A percentile compares a stretch with the other conserved stretches of the same genome.
These are phyloP conservation scores for Heliconius sara DNA, from an alignment of 2,888 invertebrate genomes.

Conservation along the genomic window DNA sequence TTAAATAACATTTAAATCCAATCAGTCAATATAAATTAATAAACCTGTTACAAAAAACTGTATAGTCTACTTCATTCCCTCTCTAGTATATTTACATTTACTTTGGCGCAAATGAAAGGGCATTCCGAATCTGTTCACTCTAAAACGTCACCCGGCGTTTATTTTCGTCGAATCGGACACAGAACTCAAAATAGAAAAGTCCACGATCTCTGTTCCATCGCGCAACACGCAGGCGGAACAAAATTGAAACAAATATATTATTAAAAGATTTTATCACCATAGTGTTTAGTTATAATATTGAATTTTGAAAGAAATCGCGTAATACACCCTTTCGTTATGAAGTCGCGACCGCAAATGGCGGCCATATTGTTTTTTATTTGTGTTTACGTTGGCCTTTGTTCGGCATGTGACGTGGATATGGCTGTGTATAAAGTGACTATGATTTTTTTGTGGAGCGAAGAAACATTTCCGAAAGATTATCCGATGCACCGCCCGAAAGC, in stretches of 20 bases:
- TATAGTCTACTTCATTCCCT: neutral
- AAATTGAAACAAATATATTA: constrained; percentile 51
- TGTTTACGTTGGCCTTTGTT: constrained; percentile 33
- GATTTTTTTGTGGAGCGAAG: constrained; percentile 94
- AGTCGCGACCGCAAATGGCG: constrained; percentile 59
- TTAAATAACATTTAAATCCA: neutral
- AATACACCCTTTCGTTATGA: constrained; percentile 62
- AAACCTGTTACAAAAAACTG: neutral
- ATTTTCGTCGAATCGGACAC: constrained; percentile 74
- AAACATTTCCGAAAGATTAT: constrained; percentile 95
- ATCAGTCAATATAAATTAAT: constrained; percentile 8
- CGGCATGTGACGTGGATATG: constrained; percentile 88
- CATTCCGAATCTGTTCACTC: constrained; percentile 56
- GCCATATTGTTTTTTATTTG: constrained; percentile 67
- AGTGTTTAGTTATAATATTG: constrained; percentile 43
- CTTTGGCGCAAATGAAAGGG: constrained; percentile 35
- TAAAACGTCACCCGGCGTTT: constrained; percentile 70
- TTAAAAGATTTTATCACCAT: constrained; percentile 46
- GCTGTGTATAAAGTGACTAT: constrained; percentile 94
- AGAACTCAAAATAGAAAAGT: constrained; percentile 81
- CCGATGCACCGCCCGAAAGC: constrained; percentile 95
- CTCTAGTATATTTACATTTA: constrained; percentile 30
- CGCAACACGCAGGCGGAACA: constrained; percentile 69
- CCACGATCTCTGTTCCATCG: constrained; percentile 68
- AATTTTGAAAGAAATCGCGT: constrained; percentile 32